These are phyloP conservation scores for Leptodactylus fuscus DNA, from an alignment of 2,113 vertebrate species.

Conservation along the genomic window DNA sequence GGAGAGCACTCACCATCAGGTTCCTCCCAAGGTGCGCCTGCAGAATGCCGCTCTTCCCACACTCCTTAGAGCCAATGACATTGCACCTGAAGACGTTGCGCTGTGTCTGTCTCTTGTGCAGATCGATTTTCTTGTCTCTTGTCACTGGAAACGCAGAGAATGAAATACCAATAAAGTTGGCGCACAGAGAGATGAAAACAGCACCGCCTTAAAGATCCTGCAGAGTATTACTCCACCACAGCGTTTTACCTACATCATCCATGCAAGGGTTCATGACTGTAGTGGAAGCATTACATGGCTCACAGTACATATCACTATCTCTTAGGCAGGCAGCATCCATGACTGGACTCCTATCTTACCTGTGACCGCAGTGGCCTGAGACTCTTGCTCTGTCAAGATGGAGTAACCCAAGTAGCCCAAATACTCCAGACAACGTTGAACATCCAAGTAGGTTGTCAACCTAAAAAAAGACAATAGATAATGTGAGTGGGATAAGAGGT, in stretches of 20 bases:
- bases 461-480: constrained; percentile 67
- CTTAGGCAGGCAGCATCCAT: too few relatives aligned
- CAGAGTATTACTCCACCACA: too few relatives aligned
- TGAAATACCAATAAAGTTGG: background rate
- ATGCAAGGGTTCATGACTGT: too few relatives aligned
- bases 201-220: too few relatives aligned
- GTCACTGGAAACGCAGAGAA: constrained; percentile 82
- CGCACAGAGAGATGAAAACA: too few relatives aligned
- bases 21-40: constrained; percentile 92
- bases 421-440: constrained; percentile 95
- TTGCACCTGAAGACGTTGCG: constrained; percentile 96
- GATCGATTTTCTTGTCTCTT: constrained; percentile 95
- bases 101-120: constrained; percentile 98
- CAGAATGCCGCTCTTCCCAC: constrained; percentile 93
- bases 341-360: constrained; percentile 75
- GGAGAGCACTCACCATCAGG: constrained; percentile 83
- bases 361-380: constrained; percentile 93
- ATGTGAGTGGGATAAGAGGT: too few relatives aligned
- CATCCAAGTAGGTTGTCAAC: constrained; percentile 94
- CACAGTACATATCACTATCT: too few relatives aligned
- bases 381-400: constrained; percentile 95
- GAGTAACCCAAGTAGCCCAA: constrained; percentile 96
- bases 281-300: too few relatives aligned
- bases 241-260: too few relatives aligned
- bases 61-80: constrained; percentile 85